Percentiles rank a stretch among this genome's conserved stretches.
These are phyloP conservation scores for Arctia plantaginis DNA, from an alignment of 2,888 invertebrate genomes.

Conservation along the genomic window DNA sequence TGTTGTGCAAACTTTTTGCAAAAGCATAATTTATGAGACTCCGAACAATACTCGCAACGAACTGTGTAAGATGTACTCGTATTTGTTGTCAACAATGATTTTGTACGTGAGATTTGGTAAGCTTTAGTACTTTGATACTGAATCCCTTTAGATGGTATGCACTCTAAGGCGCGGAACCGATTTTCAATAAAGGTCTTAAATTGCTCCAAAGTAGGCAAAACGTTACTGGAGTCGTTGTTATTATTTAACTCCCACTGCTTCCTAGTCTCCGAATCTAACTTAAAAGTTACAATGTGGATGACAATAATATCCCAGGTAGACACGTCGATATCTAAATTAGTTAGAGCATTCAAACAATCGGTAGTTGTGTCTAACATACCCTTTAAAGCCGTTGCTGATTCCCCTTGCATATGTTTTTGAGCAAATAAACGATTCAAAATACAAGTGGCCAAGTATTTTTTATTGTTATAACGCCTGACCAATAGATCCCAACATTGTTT, in stretches of 20 bases:
- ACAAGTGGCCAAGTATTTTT: slow-evolving; percentile 35
- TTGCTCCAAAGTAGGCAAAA: slow-evolving; percentile 39
- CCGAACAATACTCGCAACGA: slow-evolving; percentile 41
- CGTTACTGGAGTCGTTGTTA: slow-evolving; percentile 24
- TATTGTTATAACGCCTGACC: slow-evolving; percentile 42
- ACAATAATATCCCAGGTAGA: slow-evolving; percentile 35
- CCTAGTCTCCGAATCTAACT: slow-evolving; percentile 39
- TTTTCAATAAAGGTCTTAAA: slow-evolving; percentile 7
- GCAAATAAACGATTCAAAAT: slow-evolving; percentile 36
- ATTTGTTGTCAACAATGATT: slow-evolving; percentile 17
- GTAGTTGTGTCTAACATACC: too few species aligned
- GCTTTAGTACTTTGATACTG: slow-evolving; percentile 14
- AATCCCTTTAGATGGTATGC: slow-evolving; percentile 10
- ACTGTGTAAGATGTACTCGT: slow-evolving; percentile 1
- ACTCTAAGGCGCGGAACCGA: slow-evolving; percentile 9
- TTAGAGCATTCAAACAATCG: slow-evolving; percentile 34
- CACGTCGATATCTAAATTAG: slow-evolving; percentile 25
- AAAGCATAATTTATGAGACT: slow-evolving; percentile 32
- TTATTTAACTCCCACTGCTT: slow-evolving; percentile 41
- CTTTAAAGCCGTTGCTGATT: slow-evolving; percentile 22
- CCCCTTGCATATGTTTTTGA: slow-evolving; percentile 7
- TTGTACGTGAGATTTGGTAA: not conserved
- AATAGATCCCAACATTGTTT: slow-evolving; percentile 39
- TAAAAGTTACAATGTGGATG: too few species aligned
- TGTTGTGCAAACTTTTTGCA: slow-evolving; percentile 1